Base-by-base conservation (phyloP, 2,113 vertebrate genomes). In the Pseudorhombus dupliciocellatus region DNA sequence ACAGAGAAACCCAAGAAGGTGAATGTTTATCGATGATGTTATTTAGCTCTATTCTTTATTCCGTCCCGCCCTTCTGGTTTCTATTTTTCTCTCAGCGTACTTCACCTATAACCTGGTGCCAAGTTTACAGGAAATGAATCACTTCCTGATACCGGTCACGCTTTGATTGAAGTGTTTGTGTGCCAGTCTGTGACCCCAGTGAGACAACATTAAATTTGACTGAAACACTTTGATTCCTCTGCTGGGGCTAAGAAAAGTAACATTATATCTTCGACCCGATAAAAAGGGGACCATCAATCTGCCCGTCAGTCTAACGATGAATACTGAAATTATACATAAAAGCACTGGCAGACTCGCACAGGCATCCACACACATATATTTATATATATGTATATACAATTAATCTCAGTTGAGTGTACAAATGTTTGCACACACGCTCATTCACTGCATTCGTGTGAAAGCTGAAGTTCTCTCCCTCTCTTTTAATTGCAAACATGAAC, bases 101-200 rank as follows among this genome's bases (percentile, higher is more conserved):
- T 67, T 84, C 14, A 16, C 12, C 14, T 70, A 55, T 59, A 14
- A 12, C 56, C 31, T 24, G 18, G 18, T 82, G 82, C 44, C 72
- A 87, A 71, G 42, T 80, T 54, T 72, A 46, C 53, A 81, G 70
- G 75, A 87, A 90, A 84, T 89, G 48, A 88, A 22, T 82, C 53
- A 76, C 73, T 85, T 88, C 85, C 87, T 84, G 66, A 71, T 42
- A 75, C 42, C 48, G 20, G 30, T 66, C 44, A 11, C 54, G n/a
- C 55, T 71, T 83, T 85, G 28, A 68, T 77, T 80, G 48, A 69
- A 82, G 72, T 73, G 48, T 71, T 59, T 78, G 54, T 55, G 64
- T 48, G 59, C 63, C 64, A 30, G 60, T 74, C 63, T 62, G 69
- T 79, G 68, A 75, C 55, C 70, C 25, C 54, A 30, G 30, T 62